Base-by-base conservation (phyloP, 2,888 invertebrate species). In the Eueremaeus valkanovi region DNA sequence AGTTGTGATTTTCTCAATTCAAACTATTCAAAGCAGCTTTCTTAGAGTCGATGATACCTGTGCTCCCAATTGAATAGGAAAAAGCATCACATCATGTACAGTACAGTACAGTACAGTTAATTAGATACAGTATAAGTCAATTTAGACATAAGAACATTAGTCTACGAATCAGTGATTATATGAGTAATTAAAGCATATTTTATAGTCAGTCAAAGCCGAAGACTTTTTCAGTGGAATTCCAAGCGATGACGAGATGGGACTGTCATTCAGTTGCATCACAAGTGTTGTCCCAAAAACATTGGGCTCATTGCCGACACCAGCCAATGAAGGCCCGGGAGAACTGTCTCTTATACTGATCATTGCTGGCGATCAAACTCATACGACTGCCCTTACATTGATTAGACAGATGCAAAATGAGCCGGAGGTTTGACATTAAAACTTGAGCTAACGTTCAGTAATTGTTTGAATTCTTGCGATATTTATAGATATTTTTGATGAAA, bases 291-390 rank as follows among this genome's bases (percentile, higher is more conserved):
- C 80, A 3, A 75, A 78, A 73, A 80, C 80, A 40, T 49, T 76
- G 27, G 79, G 79, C 8, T 9, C 72, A 18, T 40, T 24, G 16
- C 51, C 74, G 1, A 16, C 13, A 11, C 11, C 36, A n/a, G 21
- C 18, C n/a, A 21, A 8, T 36, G 33, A 42, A 18, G 31, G 58
- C 6, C 21, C 24, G 9, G 70, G 49, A 33, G 51, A 75, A 70
- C 81, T 81, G 3, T 84, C 84, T 78, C 80, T 85, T 70, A 81
- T 85, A 5, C 82, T 84, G 11, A 84, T 85, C 78, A 85, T 85
- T 79, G 80, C 80, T 78, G 84, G 36, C 13, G 68, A 75, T 36
- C 68, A 66, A 36, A 55, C 55, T 13, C 24, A 33, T 6, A 29
- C 51, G 16, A 66, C 42, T 33, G 66, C 55, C 27, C 9, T 40